These are phyloP conservation scores for Theodoxus fluviatilis DNA, from an alignment of 2,888 invertebrate species.

Conservation along the genomic window DNA sequence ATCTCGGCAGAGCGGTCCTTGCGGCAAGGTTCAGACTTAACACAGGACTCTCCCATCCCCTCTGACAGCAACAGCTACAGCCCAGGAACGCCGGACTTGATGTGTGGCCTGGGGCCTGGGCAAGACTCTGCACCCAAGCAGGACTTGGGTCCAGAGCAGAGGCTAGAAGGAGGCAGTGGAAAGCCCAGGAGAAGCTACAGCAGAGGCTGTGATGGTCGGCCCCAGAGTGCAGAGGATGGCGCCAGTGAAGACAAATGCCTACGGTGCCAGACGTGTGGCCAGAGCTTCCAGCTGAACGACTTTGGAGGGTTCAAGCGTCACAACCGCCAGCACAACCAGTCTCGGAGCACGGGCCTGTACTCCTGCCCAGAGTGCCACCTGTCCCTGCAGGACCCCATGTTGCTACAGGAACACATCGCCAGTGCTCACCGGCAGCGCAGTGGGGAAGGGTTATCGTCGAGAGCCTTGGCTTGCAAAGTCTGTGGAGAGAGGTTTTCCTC, in stretches of 20 bases:
- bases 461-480: slow-evolving; percentile 25
- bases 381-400: slow-evolving; percentile 40
- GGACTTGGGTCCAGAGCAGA: not conserved
- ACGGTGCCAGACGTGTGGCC: slow-evolving; percentile 54
- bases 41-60: too few species aligned
- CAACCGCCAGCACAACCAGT: slow-evolving; percentile 51
- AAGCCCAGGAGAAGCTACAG: slow-evolving; percentile 16
- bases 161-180: not conserved
- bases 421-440: slow-evolving; percentile 35
- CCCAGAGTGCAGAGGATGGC: slow-evolving; percentile 11
- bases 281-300: slow-evolving; percentile 57
- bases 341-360: slow-evolving; percentile 40
- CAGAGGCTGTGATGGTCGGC: slow-evolving; percentile 21
- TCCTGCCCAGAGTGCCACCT: slow-evolving; percentile 43
- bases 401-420: slow-evolving; percentile 41
- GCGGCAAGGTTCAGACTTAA: too few species aligned
- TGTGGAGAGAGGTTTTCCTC: slow-evolving; percentile 31
- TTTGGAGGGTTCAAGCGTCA: slow-evolving; percentile 60
- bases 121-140: too few species aligned
- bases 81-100: not conserved
- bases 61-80: not conserved
- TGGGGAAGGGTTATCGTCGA: slow-evolving; percentile 9
- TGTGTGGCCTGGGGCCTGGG: too few species aligned
- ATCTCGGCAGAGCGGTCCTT: slow-evolving; percentile 60
- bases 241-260: slow-evolving; percentile 44